Conservation (phyloP, 2,113 vertebrate genomes). For the Fregata magnificens region DNA sequence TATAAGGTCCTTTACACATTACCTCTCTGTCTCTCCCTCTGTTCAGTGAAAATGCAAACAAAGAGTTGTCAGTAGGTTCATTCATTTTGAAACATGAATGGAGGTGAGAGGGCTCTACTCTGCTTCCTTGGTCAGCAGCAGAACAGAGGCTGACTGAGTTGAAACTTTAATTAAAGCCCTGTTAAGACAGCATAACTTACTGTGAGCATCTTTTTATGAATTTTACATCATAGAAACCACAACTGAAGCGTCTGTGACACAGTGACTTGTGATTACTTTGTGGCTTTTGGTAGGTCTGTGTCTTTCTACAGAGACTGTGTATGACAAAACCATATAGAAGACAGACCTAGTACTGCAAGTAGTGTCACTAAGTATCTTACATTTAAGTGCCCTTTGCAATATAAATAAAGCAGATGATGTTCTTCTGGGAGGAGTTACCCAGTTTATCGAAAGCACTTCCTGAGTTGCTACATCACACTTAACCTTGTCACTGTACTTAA, state of each 20-base stretch:
- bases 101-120: not conserved
- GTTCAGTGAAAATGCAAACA: not conserved
- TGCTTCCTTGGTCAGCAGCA: not conserved
- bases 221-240: not conserved
- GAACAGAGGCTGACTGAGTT: not conserved
- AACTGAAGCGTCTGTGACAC: not conserved
- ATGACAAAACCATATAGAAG: not conserved
- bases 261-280: not conserved
- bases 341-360: not conserved
- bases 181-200: not conserved
- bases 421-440: not conserved
- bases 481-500: not conserved
- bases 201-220: not conserved
- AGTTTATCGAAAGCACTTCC: not conserved
- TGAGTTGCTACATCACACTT: not conserved
- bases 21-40: not conserved
- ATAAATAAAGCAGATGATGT: not conserved
- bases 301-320: not conserved
- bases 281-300: not conserved
- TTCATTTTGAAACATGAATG: conserved; percentile 12
- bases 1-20: not conserved
- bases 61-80: not conserved
- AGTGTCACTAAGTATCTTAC: not conserved
- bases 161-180: not conserved
- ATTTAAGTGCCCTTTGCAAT: not conserved